Conservation (phyloP, 1,140 invertebrate genomes). For the Maniola jurtina region DNA sequence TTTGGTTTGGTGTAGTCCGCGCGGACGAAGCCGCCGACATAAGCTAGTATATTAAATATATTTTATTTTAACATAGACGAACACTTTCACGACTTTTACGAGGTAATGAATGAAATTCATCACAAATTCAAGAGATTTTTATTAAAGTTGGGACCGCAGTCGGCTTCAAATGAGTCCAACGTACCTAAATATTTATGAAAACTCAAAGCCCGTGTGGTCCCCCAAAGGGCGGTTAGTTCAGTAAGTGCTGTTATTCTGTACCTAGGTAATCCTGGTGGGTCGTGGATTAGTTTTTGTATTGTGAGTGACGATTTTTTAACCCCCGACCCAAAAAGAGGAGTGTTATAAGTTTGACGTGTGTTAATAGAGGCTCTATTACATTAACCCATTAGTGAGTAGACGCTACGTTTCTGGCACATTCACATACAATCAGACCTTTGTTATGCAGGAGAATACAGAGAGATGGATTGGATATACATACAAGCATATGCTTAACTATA, state of each 20-base stretch:
- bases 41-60: no score
- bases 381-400: not conserved
- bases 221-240: conserved; percentile 30
- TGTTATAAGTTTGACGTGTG: no score
- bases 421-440: conserved; percentile 1
- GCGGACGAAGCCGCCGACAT: no score
- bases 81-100: not conserved
- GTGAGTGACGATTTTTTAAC: no score
- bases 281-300: no score
- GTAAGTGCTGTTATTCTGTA: not conserved
- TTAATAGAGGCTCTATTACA: conserved; percentile 9
- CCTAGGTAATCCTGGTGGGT: no score
- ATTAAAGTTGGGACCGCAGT: conserved; percentile 9
- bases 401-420: not conserved
- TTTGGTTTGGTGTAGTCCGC: no score
- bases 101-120: conserved; percentile 15
- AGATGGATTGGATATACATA: no score
- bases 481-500: no score
- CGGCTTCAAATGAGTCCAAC: conserved; percentile 40
- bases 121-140: conserved; percentile 22
- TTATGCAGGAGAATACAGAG: not conserved
- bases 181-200: conserved; percentile 51
- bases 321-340: no score
- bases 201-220: conserved; percentile 38
- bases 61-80: no score